These are phyloP conservation scores for Diorhabda sublineata DNA, from an alignment of 1,140 invertebrate species.

Conservation along the genomic window DNA sequence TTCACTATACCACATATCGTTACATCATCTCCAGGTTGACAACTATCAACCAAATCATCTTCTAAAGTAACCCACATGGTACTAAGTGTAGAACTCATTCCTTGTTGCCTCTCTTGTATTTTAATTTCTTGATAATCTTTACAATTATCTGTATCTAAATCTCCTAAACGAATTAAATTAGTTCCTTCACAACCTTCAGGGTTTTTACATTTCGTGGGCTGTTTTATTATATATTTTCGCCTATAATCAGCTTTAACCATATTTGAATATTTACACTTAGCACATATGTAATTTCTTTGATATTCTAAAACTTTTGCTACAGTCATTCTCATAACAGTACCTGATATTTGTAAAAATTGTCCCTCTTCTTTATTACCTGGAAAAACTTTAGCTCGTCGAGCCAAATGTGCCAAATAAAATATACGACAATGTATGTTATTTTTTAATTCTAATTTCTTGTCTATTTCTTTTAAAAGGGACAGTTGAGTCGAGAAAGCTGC, in stretches of 20 bases:
- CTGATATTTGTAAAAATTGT: constrained; percentile 61
- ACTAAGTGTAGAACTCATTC: constrained; percentile 69
- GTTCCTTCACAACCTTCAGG: constrained; percentile 55
- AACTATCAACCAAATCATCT: constrained; percentile 82
- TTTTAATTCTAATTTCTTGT: constrained; percentile 53
- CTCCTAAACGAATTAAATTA: constrained; percentile 51
- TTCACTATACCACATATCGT: constrained; percentile 69
- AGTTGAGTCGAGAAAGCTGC: constrained; percentile 59
- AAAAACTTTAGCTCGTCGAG: constrained; percentile 56
- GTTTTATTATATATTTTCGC: constrained; percentile 58
- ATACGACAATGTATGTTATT: constrained; percentile 62
- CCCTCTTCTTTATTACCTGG: constrained; percentile 64
- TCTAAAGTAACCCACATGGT: constrained; percentile 76
- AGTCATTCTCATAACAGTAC: constrained; percentile 73
- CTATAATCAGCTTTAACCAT: constrained; percentile 66
- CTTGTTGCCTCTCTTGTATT: constrained; percentile 71
- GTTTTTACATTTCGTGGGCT: constrained; percentile 60
- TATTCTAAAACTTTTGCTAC: constrained; percentile 73
- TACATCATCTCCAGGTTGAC: constrained; percentile 86
- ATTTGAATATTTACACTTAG: constrained; percentile 70
- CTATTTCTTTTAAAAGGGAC: constrained; percentile 50
- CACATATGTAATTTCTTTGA: constrained; percentile 68
- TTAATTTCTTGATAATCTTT: constrained; percentile 91
- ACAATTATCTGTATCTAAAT: constrained; percentile 61
- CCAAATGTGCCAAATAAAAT: constrained; percentile 57